Evolutionary conservation across 1,140 invertebrate species (phyloP).

Genomic region (Megathymus violae): DNA sequence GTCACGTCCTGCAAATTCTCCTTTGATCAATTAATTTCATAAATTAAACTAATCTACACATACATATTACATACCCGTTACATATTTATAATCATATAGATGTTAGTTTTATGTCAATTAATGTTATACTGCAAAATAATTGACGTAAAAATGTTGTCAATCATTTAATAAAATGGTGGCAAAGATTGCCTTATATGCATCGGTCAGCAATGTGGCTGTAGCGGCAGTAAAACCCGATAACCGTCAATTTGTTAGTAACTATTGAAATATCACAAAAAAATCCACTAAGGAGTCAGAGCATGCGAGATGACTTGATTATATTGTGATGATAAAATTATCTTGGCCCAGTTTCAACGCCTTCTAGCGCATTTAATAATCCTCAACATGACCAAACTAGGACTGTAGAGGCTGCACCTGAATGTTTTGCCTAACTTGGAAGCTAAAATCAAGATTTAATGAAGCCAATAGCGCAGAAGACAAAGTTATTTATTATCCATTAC

Average conservation of each 20-base stretch:
- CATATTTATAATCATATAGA: slow-evolving; percentile 65
- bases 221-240: slow-evolving; percentile 46
- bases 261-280: slow-evolving; percentile 40
- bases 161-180: slow-evolving; percentile 66
- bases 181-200: slow-evolving; percentile 55
- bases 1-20: slow-evolving; percentile 43
- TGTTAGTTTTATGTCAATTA: slow-evolving; percentile 75
- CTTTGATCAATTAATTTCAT: slow-evolving; percentile 46
- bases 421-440: slow-evolving; percentile 50
- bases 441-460: slow-evolving; percentile 53
- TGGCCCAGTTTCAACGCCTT: slow-evolving; percentile 50
- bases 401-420: slow-evolving; percentile 53
- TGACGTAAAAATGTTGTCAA: slow-evolving; percentile 68
- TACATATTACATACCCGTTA: too few relatives aligned
- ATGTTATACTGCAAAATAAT: slow-evolving; percentile 66
- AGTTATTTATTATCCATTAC: slow-evolving; percentile 28
- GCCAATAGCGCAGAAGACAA: slow-evolving; percentile 32
- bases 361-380: slow-evolving; percentile 53
- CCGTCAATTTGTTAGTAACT: slow-evolving; percentile 44
- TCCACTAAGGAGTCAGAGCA: slow-evolving; percentile 40
- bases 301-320: slow-evolving; percentile 41
- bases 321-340: slow-evolving; percentile 48
- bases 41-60: slow-evolving; percentile 34
- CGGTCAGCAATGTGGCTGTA: slow-evolving; percentile 36
- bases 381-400: slow-evolving; percentile 56